These are phyloP conservation scores for Hydrophis major DNA, from an alignment of 2,797 vertebrate species.

Conservation along the genomic window DNA sequence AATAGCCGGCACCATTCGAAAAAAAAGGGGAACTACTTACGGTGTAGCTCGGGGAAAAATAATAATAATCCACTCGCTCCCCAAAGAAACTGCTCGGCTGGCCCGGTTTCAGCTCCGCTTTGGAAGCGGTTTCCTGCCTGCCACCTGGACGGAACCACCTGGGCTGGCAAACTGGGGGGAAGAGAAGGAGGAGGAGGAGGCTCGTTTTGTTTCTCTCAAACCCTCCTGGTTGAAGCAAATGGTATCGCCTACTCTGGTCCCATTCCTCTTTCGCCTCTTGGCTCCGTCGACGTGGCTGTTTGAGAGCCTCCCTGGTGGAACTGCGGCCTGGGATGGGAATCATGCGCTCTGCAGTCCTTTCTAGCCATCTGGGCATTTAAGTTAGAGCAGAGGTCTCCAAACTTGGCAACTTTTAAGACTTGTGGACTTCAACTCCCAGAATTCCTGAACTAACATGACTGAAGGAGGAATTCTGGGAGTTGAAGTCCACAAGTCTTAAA, in stretches of 20 bases:
- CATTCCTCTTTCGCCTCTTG: background rate
- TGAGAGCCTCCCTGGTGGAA: background rate
- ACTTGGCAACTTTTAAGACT: no score
- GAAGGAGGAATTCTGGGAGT: no score
- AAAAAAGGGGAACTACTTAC: constrained; percentile 7
- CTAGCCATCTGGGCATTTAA: background rate
- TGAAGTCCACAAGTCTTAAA: no score
- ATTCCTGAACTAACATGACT: no score
- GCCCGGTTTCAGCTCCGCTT: background rate
- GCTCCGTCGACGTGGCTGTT: background rate
- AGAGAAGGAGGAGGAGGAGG: background rate
- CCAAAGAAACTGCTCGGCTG: background rate
- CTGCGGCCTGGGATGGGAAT: background rate
- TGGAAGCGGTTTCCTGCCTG: background rate
- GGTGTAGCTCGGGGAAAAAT: no score
- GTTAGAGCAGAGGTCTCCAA: no score
- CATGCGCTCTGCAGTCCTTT: background rate
- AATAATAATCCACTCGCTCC: background rate
- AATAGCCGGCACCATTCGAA: constrained; percentile 9
- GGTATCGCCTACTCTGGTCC: background rate
- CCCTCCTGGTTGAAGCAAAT: background rate
- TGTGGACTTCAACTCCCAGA: no score
- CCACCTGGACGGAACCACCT: background rate
- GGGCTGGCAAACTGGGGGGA: background rate
- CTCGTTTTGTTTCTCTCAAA: background rate